Evolutionary conservation across 35 echinoderm and acorn worm species (phyloP).

Genomic region (Holothuria glaberrima): DNA sequence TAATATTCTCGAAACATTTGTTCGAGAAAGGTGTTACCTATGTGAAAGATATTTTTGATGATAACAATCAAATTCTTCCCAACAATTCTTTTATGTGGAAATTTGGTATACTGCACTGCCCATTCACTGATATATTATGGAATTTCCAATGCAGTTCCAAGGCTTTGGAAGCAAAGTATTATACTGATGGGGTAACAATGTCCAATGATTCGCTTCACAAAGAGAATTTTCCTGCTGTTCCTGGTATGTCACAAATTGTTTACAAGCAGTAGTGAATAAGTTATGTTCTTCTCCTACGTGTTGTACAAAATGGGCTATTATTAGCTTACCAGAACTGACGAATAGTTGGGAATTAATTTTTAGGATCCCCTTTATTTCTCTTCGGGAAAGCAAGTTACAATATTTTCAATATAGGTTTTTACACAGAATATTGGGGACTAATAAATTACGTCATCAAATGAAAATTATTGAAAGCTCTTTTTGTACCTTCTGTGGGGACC

Average conservation of each 20-base stretch:
- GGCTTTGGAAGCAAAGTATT: slow-evolving; percentile 9
- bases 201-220: background rate
- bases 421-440: slow-evolving; percentile 23
- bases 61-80: background rate
- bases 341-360: background rate
- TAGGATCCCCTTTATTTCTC: background rate
- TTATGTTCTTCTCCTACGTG: background rate
- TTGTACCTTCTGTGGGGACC: background rate
- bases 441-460: background rate
- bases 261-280: background rate
- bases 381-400: background rate
- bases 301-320: background rate
- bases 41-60: slow-evolving; percentile 1
- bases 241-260: background rate
- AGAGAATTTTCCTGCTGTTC: background rate
- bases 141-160: background rate
- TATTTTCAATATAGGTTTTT: slow-evolving; percentile 35
- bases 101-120: background rate
- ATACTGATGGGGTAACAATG: background rate
- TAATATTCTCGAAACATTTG: slow-evolving; percentile 14
- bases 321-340: background rate
- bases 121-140: slow-evolving; percentile 16
- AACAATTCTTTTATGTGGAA: background rate
- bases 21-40: background rate
- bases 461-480: background rate